Evolutionary conservation across 2,113 vertebrate genomes (phyloP), one percentile per base, ranked within the genome.

Genomic region (Stegastes partitus): DNA sequence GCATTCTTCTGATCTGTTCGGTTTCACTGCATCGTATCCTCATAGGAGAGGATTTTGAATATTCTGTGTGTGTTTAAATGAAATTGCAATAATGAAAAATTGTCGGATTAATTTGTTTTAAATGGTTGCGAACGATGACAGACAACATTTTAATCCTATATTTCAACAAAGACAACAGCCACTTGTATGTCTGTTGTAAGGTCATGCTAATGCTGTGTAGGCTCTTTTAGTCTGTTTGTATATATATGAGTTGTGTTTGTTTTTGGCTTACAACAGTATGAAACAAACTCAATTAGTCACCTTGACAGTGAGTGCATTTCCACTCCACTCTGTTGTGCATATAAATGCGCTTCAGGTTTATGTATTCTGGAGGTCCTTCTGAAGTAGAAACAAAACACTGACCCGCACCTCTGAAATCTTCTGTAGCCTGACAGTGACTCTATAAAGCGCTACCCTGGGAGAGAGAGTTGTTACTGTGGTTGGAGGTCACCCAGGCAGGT

Each of bases 401-500:
- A 81, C 65, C 77, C 75, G 54, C 19, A 34, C 69, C 31, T 63
- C 56, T 66, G 19, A 86, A 82, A 67, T 79, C 71, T 54, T 77
- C 42, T 78, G 3, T 31, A 63, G 72, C 68, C 79, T 88, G 71
- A 80, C 79, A 68, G 57, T 57, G 65, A 58, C 56, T 83, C 51
- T 45, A 18, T 69, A 66, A 78, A 59, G 42, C 59, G 26, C 56
- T 59, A 19, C 57, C 71, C 28, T 47, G 18, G 54, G 73, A 77
- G 62, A 77, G 58, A 84, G 77, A 87, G 81, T 65, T 89, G 82
- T 88, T 63, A 51, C 53, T 67, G 76, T 71, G 78, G 42, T 74
- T 89, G 85, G 83, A 90, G 89, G 91, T 93, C 89, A 85, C 73
- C 70, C 89, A 85, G 69, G 74, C 73, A 50, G 45, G 75, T 89